phyloP scores from a whole-genome alignment of 2,888 invertebrate genomes.

The Caradrina clavipalpis region DNA sequence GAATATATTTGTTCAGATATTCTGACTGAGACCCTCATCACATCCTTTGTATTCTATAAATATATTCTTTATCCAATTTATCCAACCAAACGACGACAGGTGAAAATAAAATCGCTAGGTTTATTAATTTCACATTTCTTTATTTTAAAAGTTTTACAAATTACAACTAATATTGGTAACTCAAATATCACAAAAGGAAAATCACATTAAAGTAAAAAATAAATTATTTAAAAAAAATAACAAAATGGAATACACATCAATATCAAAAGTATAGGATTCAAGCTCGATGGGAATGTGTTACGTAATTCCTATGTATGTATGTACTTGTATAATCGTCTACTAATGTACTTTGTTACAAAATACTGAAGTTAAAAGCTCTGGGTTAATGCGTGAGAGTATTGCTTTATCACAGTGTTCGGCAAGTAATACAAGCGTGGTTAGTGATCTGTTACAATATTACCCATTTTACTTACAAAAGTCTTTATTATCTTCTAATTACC shows the following conservation, averaged over 20 bases:
- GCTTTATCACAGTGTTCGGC: conserved; percentile 77
- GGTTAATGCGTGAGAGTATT: conserved; percentile 76
- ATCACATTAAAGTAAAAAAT: conserved; percentile 66
- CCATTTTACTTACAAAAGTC: conserved; percentile 51
- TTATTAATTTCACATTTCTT: conserved; percentile 58
- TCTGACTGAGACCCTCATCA: conserved; percentile 54
- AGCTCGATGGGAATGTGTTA: conserved; percentile 79
- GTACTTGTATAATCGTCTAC: conserved; percentile 73
- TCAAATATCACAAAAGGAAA: conserved; percentile 77
- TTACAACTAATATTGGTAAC: conserved; percentile 62
- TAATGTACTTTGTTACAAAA: conserved; percentile 64
- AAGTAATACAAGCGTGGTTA: conserved; percentile 71
- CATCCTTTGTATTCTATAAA: conserved; percentile 37
- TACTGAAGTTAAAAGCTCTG: conserved; percentile 75
- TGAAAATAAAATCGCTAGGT: conserved; percentile 48
- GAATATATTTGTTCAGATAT: conserved; percentile 57
- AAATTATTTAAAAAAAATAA: conserved; percentile 59
- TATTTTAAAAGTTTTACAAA: conserved; percentile 64
- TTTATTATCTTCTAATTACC: conserved; percentile 8
- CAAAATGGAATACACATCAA: conserved; percentile 65
- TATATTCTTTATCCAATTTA: conserved; percentile 27
- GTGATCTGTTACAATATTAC: conserved; percentile 40
- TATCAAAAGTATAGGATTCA: conserved; percentile 69
- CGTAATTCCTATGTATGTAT: conserved; percentile 53
- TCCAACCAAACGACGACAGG: conserved; percentile 16